phyloP scores from a whole-genome alignment of 1,140 invertebrate genomes.

The Drosophila mauritiana region DNA sequence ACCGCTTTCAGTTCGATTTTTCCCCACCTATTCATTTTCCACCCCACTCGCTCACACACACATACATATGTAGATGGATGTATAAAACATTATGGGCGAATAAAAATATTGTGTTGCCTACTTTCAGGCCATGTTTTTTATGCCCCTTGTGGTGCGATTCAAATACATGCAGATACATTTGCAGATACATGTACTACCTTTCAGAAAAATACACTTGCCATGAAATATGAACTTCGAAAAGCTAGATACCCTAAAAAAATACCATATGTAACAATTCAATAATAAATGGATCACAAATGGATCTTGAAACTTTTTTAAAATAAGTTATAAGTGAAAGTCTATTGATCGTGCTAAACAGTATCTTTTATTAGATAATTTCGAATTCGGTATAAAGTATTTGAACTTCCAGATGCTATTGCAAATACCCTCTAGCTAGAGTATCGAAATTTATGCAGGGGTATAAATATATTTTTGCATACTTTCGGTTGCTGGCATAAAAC shows the following conservation, averaged over 20 bases:
- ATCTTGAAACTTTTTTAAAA: too few species aligned
- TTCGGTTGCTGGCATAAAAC: conserved; percentile 72
- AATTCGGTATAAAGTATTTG: too few species aligned
- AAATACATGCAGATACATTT: conserved; percentile 12
- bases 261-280: too few species aligned
- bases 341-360: too few species aligned
- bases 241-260: not conserved
- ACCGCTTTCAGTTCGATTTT: conserved; percentile 11
- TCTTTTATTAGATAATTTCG: too few species aligned
- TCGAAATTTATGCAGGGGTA: conserved; percentile 19
- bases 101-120: conserved; percentile 64
- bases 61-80: not conserved
- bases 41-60: too few species aligned
- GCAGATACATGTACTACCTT: conserved; percentile 13
- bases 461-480: conserved; percentile 73
- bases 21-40: not conserved
- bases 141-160: conserved; percentile 24
- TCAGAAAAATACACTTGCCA: conserved; percentile 1
- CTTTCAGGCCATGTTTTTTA: conserved; percentile 65
- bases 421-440: not conserved
- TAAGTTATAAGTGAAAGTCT: too few species aligned
- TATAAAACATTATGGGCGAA: conserved; percentile 41
- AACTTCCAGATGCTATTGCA: not conserved
- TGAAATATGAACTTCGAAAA: not conserved
- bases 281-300: too few species aligned